These are phyloP conservation scores for Trogon surrucura DNA, from an alignment of 2,113 vertebrate species.

Conservation along the genomic window DNA sequence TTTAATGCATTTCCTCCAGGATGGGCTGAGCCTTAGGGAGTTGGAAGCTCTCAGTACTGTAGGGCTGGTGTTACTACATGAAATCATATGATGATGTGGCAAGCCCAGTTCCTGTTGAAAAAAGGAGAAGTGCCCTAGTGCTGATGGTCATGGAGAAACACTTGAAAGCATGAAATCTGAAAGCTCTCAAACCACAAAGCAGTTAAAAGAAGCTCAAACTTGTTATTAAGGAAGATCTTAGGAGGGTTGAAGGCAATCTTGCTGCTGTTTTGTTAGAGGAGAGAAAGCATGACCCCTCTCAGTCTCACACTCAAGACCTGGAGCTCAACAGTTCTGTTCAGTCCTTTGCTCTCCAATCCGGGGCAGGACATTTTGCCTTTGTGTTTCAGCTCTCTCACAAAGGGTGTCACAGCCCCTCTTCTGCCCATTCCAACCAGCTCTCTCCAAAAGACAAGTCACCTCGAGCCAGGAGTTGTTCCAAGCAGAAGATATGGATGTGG, in stretches of 20 bases:
- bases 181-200: background rate
- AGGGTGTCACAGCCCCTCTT: background rate
- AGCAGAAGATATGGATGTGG: background rate
- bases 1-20: background rate
- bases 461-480: background rate
- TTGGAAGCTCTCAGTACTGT: rapidly evolving
- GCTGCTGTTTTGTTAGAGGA: background rate
- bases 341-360: background rate
- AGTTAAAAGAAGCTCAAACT: background rate
- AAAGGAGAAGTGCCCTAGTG: background rate
- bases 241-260: background rate
- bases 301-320: background rate
- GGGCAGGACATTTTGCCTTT: background rate
- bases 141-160: background rate
- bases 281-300: background rate
- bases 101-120: too few relatives aligned
- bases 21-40: background rate
- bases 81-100: background rate
- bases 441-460: background rate
- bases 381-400: background rate
- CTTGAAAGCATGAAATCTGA: rapidly evolving
- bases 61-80: rapidly evolving
- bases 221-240: background rate
- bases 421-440: background rate
- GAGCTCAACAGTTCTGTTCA: background rate